Percentiles rank a stretch among this genome's conserved stretches.
Evolutionary conservation across 2,797 vertebrate genomes (phyloP).

Genomic region (Esox masquinongy): DNA sequence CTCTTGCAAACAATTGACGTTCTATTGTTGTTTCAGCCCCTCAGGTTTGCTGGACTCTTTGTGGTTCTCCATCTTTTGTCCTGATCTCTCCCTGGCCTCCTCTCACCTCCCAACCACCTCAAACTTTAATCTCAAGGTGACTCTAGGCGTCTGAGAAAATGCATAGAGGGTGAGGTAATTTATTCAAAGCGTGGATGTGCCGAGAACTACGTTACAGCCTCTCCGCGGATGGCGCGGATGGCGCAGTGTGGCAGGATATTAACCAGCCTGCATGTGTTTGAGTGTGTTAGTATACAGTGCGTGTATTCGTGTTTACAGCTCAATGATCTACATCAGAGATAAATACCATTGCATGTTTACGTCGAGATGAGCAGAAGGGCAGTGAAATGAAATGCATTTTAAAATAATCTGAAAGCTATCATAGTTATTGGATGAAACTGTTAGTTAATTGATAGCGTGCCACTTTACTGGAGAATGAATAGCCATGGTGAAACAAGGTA

Average conservation of each 20-base stretch:
- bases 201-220: conserved; percentile 42
- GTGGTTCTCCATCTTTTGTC: background rate
- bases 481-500: conserved; percentile 18
- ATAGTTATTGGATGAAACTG: conserved; percentile 29
- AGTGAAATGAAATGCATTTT: conserved; percentile 24
- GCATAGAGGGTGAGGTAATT: conserved; percentile 65
- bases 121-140: conserved; percentile 54
- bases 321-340: conserved; percentile 22
- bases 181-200: conserved; percentile 56
- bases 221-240: background rate
- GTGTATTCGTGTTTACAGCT: conserved; percentile 3
- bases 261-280: background rate
- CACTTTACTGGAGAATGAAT: conserved; percentile 16
- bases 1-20: background rate
- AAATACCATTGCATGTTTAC: conserved; percentile 31
- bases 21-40: background rate
- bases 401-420: conserved; percentile 12
- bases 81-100: background rate
- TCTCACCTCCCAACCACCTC: background rate
- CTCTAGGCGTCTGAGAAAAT: conserved; percentile 63
- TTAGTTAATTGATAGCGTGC: conserved; percentile 20
- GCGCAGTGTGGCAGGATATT: conserved; percentile 19
- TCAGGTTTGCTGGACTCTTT: background rate
- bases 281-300: background rate
- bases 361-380: conserved; percentile 3